Percentiles rank a stretch among this genome's conserved stretches.
phyloP scores from a whole-genome alignment of 2,888 invertebrate genomes.

The Mallateleia sp. region DNA sequence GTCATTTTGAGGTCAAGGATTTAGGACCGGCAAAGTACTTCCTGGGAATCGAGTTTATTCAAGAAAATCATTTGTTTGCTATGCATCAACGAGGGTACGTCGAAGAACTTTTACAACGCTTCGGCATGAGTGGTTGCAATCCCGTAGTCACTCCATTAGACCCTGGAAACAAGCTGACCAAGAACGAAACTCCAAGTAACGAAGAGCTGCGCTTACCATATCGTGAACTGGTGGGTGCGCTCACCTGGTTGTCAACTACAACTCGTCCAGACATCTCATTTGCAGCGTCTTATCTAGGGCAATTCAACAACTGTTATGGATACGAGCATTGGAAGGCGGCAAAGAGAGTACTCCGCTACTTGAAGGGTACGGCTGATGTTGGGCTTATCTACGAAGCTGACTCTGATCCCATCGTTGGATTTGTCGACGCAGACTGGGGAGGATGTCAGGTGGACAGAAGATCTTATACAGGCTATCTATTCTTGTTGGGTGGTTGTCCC shows the following conservation, averaged over 20 bases:
- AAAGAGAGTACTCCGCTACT: constrained; percentile 1
- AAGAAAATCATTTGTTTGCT: background rate
- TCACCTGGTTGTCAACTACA: constrained; percentile 55
- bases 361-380: constrained; percentile 4
- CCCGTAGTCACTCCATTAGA: constrained; percentile 62
- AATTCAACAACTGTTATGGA: constrained; percentile 28
- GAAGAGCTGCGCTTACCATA: constrained; percentile 52
- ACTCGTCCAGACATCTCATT: constrained; percentile 61
- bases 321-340: background rate
- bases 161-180: constrained; percentile 12
- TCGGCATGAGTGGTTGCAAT: constrained; percentile 66
- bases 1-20: constrained; percentile 60
- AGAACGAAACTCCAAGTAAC: constrained; percentile 10
- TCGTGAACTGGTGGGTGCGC: constrained; percentile 51
- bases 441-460: constrained; percentile 7
- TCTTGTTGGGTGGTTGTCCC: constrained; percentile 25
- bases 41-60: constrained; percentile 64
- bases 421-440: constrained; percentile 25
- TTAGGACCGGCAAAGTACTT: constrained; percentile 50
- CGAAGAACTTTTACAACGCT: constrained; percentile 35
- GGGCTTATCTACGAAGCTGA: constrained; percentile 19
- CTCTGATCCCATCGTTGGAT: constrained; percentile 13
- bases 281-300: constrained; percentile 24
- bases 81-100: constrained; percentile 66
- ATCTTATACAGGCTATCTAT: constrained; percentile 52